Conservation (phyloP, 2,113 vertebrate species). For the Colinus virginianus region DNA sequence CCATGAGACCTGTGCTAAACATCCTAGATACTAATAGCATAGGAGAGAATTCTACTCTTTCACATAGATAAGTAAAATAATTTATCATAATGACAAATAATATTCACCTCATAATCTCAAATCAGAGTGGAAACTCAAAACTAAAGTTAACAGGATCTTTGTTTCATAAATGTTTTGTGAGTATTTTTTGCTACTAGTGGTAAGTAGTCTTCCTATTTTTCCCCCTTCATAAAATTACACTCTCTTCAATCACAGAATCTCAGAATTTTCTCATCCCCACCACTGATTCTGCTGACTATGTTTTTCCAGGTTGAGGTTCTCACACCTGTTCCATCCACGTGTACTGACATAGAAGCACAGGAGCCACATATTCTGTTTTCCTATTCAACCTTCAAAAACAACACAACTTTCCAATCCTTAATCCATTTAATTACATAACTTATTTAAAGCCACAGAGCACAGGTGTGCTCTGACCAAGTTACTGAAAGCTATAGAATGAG, state of each 20-base stretch:
- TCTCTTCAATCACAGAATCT: neutral
- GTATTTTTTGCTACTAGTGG: neutral
- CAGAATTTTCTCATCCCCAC: neutral
- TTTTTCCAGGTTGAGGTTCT: neutral
- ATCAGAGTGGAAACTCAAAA: neutral
- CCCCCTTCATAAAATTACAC: neutral
- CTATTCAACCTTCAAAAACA: neutral
- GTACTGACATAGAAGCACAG: fast-evolving
- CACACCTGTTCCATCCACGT: neutral
- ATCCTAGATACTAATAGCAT: neutral
- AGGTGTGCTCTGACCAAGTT: neutral
- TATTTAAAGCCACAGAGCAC: neutral
- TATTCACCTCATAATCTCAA: neutral
- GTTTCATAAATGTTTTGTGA: neutral
- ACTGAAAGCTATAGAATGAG: neutral
- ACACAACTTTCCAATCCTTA: neutral
- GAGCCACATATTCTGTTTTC: neutral
- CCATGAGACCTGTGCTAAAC: neutral
- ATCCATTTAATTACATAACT: neutral
- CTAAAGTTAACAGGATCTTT: neutral
- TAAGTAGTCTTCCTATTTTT: neutral
- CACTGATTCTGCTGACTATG: neutral
- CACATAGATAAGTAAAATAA: neutral
- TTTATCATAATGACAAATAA: neutral
- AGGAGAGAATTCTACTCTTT: neutral